Evolutionary conservation across 2,113 vertebrate genomes (phyloP), one percentile per base, ranked within the genome.

Genomic region (Camelus bactrianus): DNA sequence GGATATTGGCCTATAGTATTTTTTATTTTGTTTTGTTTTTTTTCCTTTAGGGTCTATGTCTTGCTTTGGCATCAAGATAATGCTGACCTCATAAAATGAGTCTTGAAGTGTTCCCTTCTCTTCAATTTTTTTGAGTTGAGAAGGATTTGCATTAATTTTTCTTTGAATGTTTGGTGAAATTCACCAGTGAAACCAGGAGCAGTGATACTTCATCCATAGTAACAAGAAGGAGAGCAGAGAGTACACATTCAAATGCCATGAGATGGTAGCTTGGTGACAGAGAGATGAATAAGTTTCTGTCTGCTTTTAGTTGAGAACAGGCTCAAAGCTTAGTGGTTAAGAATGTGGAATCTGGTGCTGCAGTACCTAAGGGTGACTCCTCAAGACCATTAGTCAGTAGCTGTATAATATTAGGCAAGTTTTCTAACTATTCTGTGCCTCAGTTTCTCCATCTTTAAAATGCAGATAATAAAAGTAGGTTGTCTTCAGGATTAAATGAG

Each of bases 361-460:
- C 5, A 3, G 38, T 52, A 48, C 65, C 50, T 69, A 15, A 22
- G 42, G 89, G 93, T 85, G n/a, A 67, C 52, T 65, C 52, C 19
- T 60, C 46, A 64, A 30, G 28, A 13, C 26, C 42, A 89, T 83
- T 16, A 60, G 3, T 80, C 62, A 52, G 60, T 82, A 67, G 22
- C 54, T 38, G 38, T 70, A 32, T 46, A 52, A 30, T 14, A 24
- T 46, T 38, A 38, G 64, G 15, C 56, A 90, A 89, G 15, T 89
- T 79, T 89, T 48, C 48, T 80, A 60, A 79, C 4, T 52, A 69
- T n/a, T 75, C 50, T 60, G 2, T 60, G 42, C 69, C 22, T 81
- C 22, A 46, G 17, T 86, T 86, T 90, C n/a, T 50, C 24, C 73
- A 80, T 81, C 19, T 90, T 80, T 69, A 91, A 88, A 72, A 79